These are phyloP conservation scores for Aphaenogaster ashmeadi DNA, from an alignment of 1,140 invertebrate species.

Conservation along the genomic window DNA sequence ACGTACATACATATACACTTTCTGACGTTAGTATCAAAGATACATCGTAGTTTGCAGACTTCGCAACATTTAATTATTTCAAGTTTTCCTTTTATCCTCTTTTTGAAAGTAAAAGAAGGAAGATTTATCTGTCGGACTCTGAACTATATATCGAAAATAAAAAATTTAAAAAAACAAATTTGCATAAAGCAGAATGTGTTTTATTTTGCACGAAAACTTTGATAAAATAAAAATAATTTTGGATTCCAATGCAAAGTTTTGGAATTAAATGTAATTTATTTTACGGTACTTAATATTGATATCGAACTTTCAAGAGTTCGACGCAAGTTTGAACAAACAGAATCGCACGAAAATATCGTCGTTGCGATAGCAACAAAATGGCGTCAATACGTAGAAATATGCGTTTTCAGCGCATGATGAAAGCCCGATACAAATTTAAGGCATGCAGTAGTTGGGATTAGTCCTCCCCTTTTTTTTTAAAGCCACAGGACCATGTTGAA, in stretches of 20 bases:
- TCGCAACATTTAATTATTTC: slow-evolving; percentile 1
- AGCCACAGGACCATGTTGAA: slow-evolving; percentile 67
- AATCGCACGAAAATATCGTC: slow-evolving; percentile 27
- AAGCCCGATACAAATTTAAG: slow-evolving; percentile 70
- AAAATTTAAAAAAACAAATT: slow-evolving; percentile 26
- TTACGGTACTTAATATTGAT: slow-evolving; percentile 11
- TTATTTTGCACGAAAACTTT: neutral
- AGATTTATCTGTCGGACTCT: neutral
- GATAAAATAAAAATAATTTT: slow-evolving; percentile 21
- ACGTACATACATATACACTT: neutral
- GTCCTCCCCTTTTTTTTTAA: neutral
- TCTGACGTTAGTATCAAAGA: slow-evolving; percentile 2
- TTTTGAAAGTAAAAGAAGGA: neutral
- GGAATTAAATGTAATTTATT: slow-evolving; percentile 48
- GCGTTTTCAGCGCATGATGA: slow-evolving; percentile 41
- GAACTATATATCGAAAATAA: neutral
- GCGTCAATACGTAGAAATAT: slow-evolving; percentile 46
- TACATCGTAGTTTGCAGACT: neutral
- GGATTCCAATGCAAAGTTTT: neutral
- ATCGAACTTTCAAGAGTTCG: slow-evolving; percentile 20
- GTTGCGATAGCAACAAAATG: slow-evolving; percentile 40
- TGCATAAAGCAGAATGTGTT: slow-evolving; percentile 12
- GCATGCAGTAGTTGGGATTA: slow-evolving; percentile 32
- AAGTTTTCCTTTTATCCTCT: slow-evolving; percentile 10
- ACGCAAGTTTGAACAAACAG: slow-evolving; percentile 29